Percentiles rank a stretch among this genome's conserved stretches.
Conservation (phyloP, 2,113 vertebrate genomes). For the Salminus brasiliensis region DNA sequence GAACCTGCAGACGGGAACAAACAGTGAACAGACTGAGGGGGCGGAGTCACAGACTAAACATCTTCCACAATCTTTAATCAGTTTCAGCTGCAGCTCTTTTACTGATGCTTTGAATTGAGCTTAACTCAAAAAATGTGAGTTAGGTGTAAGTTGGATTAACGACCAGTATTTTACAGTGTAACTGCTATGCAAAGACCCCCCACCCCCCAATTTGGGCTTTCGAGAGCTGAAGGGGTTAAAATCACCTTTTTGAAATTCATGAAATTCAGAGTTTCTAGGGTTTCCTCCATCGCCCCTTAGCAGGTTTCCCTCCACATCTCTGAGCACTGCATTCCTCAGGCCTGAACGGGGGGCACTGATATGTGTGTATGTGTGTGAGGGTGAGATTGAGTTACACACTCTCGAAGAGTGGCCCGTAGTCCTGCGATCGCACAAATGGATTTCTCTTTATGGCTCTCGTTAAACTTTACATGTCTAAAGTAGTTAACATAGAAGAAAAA, state of each 20-base stretch:
- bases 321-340: conserved; percentile 30
- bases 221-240: neutral
- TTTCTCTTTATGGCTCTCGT: conserved; percentile 69
- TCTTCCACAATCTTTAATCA: no score
- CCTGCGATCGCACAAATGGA: conserved; percentile 52
- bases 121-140: no score
- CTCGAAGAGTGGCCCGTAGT: conserved; percentile 41
- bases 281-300: conserved; percentile 4
- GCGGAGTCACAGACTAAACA: no score
- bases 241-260: neutral
- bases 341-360: conserved; percentile 12
- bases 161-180: no score
- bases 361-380: conserved; percentile 1
- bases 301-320: conserved; percentile 19
- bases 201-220: no score
- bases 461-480: conserved; percentile 72
- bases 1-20: no score
- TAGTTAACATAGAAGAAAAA: conserved; percentile 70
- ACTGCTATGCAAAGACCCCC: neutral
- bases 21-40: no score
- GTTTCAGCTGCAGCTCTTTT: no score
- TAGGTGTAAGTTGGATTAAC: no score
- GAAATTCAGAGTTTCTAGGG: conserved; percentile 9
- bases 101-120: no score
- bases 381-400: conserved; percentile 56